Evolutionary conservation across 2,888 invertebrate genomes (phyloP).

Genomic region (Nipponacmea schrenckii): DNA sequence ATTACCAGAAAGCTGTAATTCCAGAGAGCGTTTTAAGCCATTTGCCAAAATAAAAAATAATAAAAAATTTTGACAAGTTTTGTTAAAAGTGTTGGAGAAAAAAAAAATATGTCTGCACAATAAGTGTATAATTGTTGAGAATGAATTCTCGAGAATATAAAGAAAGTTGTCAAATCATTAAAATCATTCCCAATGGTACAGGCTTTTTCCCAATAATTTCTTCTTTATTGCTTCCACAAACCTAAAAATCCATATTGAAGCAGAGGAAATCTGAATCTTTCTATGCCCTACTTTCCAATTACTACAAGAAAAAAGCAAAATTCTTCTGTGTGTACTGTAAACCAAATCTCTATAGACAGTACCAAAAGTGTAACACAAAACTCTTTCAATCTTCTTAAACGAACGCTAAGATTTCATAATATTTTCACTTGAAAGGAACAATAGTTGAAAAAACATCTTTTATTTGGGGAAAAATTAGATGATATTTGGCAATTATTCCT

Average conservation of each 20-base stretch:
- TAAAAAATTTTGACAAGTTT: no score
- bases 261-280: not conserved
- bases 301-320: not conserved
- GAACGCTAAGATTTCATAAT: not conserved
- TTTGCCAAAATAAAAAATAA: not conserved
- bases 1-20: not conserved
- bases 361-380: not conserved
- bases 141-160: not conserved
- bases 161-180: constrained; percentile 7
- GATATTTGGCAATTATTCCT: constrained; percentile 6
- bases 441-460: not conserved
- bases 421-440: not conserved
- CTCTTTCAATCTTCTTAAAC: not conserved
- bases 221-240: constrained; percentile 2
- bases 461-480: not conserved
- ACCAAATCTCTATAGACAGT: not conserved
- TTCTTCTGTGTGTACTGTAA: not conserved
- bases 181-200: not conserved
- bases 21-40: not conserved
- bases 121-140: not conserved
- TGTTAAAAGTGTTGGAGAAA: no score
- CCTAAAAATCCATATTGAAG: not conserved
- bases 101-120: not conserved
- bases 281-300: not conserved
- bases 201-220: not conserved